Base-by-base conservation (phyloP, 2,888 invertebrate species). In the Phortica okadai region DNA sequence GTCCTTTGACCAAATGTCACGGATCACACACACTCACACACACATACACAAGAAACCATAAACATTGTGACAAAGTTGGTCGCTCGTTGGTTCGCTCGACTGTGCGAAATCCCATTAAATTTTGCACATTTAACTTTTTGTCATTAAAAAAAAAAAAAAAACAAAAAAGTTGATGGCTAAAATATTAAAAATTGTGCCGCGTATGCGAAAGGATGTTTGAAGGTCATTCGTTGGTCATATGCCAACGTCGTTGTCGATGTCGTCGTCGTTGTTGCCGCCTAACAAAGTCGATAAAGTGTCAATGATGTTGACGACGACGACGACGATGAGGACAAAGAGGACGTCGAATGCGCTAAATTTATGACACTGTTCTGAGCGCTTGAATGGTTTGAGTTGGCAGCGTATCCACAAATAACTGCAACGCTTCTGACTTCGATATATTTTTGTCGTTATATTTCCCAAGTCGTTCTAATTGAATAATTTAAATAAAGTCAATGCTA, bases 151-250 rank as follows among this genome's bases (percentile, higher is more conserved):
- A 69, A 77, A 75, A 79, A 76, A 11, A 62, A 62, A 16, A 4
- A 25, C 4, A 25, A 62, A 25, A 11, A 62, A 62, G 16, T 62
- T n/a, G 41, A 14, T 66, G 41, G 66, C 16, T 45, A 33, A 72
- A 70, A 54, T 21, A 21, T 10, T 25, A 56, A 21, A 74, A 76
- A 59, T 80, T 76, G n/a, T 76, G 70, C 56, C 74, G 58, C 62
- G 75, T 66, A 78, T 81, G 83, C 79, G 74, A 82, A 87, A 85
- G 85, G 85, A 85, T 87, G 77, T 82, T 85, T 88, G 88, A 86
- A 85, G 88, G 85, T 85, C 85, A 83, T 76, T 44, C 69, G 11
- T 54, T 16, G 33, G 54, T 25, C 73, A 69, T 76, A 62, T 59
- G 76, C 59, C 64, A 50, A 33, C 33, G 33, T 33, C 33, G 33